phyloP scores from a whole-genome alignment of 2,113 vertebrate genomes.

The Gallinago paraguaiae region DNA sequence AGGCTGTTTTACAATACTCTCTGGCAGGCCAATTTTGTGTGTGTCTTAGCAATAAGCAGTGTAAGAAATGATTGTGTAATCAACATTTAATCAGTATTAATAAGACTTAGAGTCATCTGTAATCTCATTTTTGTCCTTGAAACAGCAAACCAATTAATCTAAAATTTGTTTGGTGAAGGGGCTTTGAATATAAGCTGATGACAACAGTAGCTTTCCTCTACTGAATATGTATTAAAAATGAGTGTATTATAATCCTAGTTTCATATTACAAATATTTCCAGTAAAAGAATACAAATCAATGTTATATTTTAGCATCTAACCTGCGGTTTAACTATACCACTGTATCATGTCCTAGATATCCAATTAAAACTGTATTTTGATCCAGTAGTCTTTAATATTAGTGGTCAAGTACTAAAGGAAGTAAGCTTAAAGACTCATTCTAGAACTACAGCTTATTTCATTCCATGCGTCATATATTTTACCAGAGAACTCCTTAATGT shows the following conservation, averaged over 20 bases:
- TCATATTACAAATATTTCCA: slow-evolving; percentile 80
- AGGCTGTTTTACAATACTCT: background rate
- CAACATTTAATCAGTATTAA: slow-evolving; percentile 45
- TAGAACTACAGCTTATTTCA: slow-evolving; percentile 79
- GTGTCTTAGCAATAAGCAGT: background rate
- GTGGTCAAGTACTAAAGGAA: slow-evolving; percentile 83
- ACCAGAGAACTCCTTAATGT: slow-evolving; percentile 93
- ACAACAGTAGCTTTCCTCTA: slow-evolving; percentile 50
- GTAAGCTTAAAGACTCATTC: slow-evolving; percentile 71
- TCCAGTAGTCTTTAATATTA: slow-evolving; percentile 83
- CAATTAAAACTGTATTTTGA: slow-evolving; percentile 77
- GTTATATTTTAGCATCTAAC: slow-evolving; percentile 76
- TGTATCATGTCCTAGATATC: slow-evolving; percentile 77
- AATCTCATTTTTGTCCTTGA: slow-evolving; percentile 43
- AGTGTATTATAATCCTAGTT: slow-evolving; percentile 71
- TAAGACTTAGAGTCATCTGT: slow-evolving; percentile 30
- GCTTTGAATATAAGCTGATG: slow-evolving; percentile 39
- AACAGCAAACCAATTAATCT: slow-evolving; percentile 66
- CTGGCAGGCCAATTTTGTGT: background rate
- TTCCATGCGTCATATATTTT: slow-evolving; percentile 86
- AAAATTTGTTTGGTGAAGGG: slow-evolving; percentile 64
- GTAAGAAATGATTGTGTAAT: background rate
- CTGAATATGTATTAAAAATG: slow-evolving; percentile 68
- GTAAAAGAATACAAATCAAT: slow-evolving; percentile 83
- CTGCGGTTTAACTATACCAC: slow-evolving; percentile 67